Conservation (phyloP, 2,113 vertebrate genomes). For the Clinocottus analis region DNA sequence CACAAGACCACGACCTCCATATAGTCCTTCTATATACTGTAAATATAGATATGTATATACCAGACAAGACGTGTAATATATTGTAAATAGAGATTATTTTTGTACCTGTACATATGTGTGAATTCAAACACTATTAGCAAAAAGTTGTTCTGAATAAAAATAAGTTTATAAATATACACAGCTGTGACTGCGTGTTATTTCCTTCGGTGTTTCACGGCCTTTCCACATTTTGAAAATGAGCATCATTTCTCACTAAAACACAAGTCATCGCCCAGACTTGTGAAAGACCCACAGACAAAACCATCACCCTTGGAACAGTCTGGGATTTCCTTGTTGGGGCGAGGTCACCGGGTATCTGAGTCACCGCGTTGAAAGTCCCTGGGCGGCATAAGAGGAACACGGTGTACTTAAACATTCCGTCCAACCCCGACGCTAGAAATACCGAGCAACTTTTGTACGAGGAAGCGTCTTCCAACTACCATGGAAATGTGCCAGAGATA, state of each 20-base stretch:
- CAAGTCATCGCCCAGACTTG: constrained; percentile 52
- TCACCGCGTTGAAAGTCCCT: constrained; percentile 75
- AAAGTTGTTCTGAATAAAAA: constrained; percentile 65
- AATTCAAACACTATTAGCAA: constrained; percentile 81
- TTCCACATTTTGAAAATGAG: constrained; percentile 33
- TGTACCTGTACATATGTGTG: constrained; percentile 78
- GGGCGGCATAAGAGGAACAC: constrained; percentile 60
- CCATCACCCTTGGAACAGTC: constrained; percentile 49
- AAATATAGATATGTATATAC: constrained; percentile 62
- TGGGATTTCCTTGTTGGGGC: constrained; percentile 78
- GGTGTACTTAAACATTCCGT: constrained; percentile 56
- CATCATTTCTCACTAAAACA: constrained; percentile 30
- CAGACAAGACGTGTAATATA: constrained; percentile 70
- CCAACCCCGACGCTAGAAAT: neutral
- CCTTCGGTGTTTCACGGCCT: neutral
- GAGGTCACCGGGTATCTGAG: constrained; percentile 73
- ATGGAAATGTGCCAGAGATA: neutral
- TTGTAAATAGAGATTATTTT: constrained; percentile 85
- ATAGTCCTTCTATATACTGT: constrained; percentile 50
- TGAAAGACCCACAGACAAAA: constrained; percentile 35
- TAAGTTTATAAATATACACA: constrained; percentile 58
- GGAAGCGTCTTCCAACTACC: constrained; percentile 35
- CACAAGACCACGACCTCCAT: constrained; percentile 43
- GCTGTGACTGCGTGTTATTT: constrained; percentile 16
- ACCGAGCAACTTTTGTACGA: constrained; percentile 6